A percentile compares a stretch with the other conserved stretches of the same genome.
These are phyloP conservation scores for Pecten maximus DNA, from an alignment of 2,888 invertebrate genomes.

Conservation along the genomic window DNA sequence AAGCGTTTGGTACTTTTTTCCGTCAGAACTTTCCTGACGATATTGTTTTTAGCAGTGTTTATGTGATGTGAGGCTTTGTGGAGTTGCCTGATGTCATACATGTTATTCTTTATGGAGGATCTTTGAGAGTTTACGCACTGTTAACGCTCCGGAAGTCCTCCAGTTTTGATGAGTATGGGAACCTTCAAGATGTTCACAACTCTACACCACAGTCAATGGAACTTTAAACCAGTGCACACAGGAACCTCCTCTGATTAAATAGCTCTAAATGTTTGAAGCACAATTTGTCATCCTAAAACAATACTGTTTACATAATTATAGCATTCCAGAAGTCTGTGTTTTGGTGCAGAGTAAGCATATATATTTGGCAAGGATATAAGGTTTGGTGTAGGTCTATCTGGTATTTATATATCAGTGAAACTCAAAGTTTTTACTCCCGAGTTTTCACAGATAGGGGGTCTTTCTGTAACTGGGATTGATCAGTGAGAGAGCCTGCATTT, in stretches of 20 bases:
- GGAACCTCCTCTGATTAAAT: neutral
- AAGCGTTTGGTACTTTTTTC: neutral
- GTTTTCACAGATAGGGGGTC: neutral
- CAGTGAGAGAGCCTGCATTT: neutral
- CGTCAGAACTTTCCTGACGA: neutral
- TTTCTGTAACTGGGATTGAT: neutral
- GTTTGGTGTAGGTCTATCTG: neutral
- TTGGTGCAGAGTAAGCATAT: neutral
- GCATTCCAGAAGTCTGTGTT: constrained; percentile 12
- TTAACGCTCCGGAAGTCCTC: constrained; percentile 21
- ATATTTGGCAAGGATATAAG: neutral
- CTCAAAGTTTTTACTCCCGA: neutral
- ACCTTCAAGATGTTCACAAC: constrained; percentile 29
- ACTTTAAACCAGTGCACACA: neutral
- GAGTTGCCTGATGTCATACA: neutral
- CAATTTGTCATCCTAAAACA: constrained; percentile 19
- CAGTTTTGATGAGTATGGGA: constrained; percentile 18
- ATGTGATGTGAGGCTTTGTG: constrained; percentile 4
- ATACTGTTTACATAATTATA: constrained; percentile 11
- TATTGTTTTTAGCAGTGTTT: constrained; percentile 5
- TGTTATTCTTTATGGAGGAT: constrained; percentile 29
- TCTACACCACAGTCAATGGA: neutral
- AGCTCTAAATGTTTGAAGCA: neutral
- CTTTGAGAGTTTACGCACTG: neutral
- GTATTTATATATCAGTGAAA: neutral